Evolutionary conservation across 2,888 invertebrate genomes (phyloP).

Genomic region (Tetrapedia diversipes): DNA sequence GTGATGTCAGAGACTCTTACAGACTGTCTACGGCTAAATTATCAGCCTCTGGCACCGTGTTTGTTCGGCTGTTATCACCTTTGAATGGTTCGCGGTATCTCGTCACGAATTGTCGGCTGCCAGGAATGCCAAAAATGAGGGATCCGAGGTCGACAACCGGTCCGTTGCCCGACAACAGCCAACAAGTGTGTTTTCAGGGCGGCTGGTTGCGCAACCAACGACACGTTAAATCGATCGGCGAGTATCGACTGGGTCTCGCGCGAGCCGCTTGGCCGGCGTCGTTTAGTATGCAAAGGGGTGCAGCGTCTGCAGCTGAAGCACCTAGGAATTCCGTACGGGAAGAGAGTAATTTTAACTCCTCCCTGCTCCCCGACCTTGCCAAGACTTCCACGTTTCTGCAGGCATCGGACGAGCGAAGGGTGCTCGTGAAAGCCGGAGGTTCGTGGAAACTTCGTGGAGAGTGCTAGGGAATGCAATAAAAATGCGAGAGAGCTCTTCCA

Average conservation of each 20-base stretch:
- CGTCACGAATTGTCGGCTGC: slow-evolving; percentile 32
- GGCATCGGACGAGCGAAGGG: neutral
- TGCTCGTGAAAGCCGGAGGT: neutral
- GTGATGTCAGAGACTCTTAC: neutral
- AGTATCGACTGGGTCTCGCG: slow-evolving; percentile 58
- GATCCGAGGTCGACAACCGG: slow-evolving; percentile 26
- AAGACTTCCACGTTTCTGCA: slow-evolving; percentile 11
- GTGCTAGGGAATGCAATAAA: neutral
- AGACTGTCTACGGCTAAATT: neutral
- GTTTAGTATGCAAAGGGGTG: slow-evolving; percentile 58
- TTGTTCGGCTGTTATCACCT: slow-evolving; percentile 5
- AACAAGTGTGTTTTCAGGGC: slow-evolving; percentile 64
- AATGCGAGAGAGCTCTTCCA: neutral
- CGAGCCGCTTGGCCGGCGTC: slow-evolving; percentile 28
- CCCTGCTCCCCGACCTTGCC: slow-evolving; percentile 42
- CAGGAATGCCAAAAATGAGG: slow-evolving; percentile 46
- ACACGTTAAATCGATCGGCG: slow-evolving; percentile 62
- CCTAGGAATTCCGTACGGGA: slow-evolving; percentile 48
- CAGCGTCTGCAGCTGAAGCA: slow-evolving; percentile 28
- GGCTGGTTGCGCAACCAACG: slow-evolving; percentile 61
- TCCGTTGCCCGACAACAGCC: neutral
- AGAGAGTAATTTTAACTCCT: slow-evolving; percentile 48
- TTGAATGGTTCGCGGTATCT: slow-evolving; percentile 14
- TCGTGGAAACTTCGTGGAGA: neutral
- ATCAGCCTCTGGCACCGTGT: neutral